Evolutionary conservation across 1,140 invertebrate species (phyloP).

Genomic region (Drusus annulatus): DNA sequence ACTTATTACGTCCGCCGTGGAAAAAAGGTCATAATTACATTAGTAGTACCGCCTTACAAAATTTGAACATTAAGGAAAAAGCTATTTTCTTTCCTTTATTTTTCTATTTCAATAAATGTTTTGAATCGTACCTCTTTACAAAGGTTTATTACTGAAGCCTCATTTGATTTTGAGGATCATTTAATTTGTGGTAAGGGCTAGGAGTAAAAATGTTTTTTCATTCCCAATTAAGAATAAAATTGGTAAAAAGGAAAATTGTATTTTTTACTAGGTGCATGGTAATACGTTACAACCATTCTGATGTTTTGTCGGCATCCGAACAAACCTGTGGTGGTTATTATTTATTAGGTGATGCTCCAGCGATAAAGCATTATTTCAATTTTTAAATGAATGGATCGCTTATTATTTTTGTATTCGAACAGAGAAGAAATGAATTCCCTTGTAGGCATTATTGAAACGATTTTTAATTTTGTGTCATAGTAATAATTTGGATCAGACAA

Average conservation of each 20-base stretch:
- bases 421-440: too few relatives aligned
- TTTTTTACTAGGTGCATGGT: not conserved
- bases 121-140: not conserved
- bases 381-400: too few relatives aligned
- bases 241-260: too few relatives aligned
- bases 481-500: not conserved
- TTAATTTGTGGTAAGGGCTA: not conserved
- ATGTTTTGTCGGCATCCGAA: not conserved
- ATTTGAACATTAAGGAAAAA: too few relatives aligned
- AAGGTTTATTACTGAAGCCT: not conserved
- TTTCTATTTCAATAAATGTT: not conserved
- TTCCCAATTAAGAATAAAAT: too few relatives aligned
- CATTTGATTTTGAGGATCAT: not conserved
- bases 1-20: too few relatives aligned
- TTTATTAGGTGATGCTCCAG: conserved; percentile 56
- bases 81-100: not conserved
- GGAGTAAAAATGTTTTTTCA: conserved; percentile 2
- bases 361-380: conserved; percentile 39
- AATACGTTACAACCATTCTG: not conserved
- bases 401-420: too few relatives aligned
- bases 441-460: too few relatives aligned
- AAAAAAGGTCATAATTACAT: too few relatives aligned
- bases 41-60: too few relatives aligned
- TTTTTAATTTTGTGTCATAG: too few relatives aligned
- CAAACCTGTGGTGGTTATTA: conserved; percentile 22